phyloP scores from a whole-genome alignment of 2,888 invertebrate species.

The Bombylius discolor region DNA sequence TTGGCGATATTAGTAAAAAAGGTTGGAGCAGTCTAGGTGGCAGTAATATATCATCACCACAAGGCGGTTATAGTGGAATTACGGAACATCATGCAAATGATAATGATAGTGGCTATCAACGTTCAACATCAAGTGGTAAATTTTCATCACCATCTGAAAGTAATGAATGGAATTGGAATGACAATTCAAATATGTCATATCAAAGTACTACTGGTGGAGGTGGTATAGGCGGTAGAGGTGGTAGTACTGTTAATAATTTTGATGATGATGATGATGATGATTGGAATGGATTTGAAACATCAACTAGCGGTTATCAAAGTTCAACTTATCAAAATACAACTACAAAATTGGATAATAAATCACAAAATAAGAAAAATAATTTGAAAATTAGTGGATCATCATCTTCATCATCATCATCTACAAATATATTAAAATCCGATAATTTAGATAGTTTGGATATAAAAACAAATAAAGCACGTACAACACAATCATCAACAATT shows the following conservation, averaged over 20 bases:
- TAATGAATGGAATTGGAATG: constrained; percentile 32
- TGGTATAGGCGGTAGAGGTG: constrained; percentile 15
- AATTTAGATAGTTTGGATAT: constrained; percentile 33
- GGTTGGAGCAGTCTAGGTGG: constrained; percentile 51
- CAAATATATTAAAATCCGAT: constrained; percentile 19
- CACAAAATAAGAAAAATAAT: constrained; percentile 19
- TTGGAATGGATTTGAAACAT: constrained; percentile 33
- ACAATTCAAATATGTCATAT: constrained; percentile 22
- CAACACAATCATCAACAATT: constrained; percentile 14
- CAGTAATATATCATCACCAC: constrained; percentile 39
- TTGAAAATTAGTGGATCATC: neutral
- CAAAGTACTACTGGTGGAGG: constrained; percentile 22
- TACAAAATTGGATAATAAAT: constrained; percentile 15
- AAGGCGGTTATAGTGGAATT: constrained; percentile 29
- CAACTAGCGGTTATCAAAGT: neutral
- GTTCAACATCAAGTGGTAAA: constrained; percentile 30
- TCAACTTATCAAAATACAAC: constrained; percentile 9
- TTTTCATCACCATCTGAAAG: constrained; percentile 18
- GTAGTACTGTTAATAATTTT: neutral
- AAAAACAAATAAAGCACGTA: constrained; percentile 24
- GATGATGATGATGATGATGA: constrained; percentile 21
- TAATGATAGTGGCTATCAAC: constrained; percentile 24
- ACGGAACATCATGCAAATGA: constrained; percentile 15
- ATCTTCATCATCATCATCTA: neutral
- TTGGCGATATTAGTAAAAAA: constrained; percentile 52